Evolutionary conservation across 2,797 vertebrate species (phyloP).

Genomic region (Lutjanus campechanus): DNA sequence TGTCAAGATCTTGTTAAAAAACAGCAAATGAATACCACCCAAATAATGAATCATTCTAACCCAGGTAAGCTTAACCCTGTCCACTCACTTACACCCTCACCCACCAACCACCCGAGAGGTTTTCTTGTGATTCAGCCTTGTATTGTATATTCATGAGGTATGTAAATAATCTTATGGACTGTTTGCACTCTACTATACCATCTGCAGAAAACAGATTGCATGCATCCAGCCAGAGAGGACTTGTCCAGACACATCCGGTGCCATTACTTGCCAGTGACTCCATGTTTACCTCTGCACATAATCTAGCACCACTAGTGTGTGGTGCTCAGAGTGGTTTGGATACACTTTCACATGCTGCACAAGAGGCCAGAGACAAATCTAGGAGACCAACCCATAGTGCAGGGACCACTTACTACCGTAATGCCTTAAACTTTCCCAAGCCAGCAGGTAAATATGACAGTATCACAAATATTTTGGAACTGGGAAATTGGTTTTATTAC

Average conservation of each 20-base stretch:
- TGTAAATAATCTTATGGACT: not conserved
- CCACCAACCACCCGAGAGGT: not conserved
- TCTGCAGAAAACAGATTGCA: constrained; percentile 60
- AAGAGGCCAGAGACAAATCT: constrained; percentile 77
- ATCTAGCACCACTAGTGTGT: constrained; percentile 31
- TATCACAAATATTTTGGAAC: not conserved
- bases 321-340: constrained; percentile 67
- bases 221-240: constrained; percentile 17
- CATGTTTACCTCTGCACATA: constrained; percentile 53
- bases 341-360: constrained; percentile 66
- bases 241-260: not conserved
- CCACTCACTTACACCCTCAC: not conserved
- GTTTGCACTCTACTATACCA: not conserved
- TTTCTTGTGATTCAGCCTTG: constrained; percentile 8
- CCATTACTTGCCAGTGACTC: constrained; percentile 49
- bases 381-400: constrained; percentile 71
- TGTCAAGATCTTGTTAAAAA: constrained; percentile 60
- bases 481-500: not conserved
- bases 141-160: not conserved
- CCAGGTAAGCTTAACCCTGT: constrained; percentile 64
- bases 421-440: constrained; percentile 45
- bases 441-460: constrained; percentile 61
- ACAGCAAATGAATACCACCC: constrained; percentile 30
- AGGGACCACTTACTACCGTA: constrained; percentile 29
- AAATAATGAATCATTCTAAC: constrained; percentile 38